These are phyloP conservation scores for Fukomys damarensis DNA, from an alignment of 2,113 vertebrate species.

Conservation along the genomic window DNA sequence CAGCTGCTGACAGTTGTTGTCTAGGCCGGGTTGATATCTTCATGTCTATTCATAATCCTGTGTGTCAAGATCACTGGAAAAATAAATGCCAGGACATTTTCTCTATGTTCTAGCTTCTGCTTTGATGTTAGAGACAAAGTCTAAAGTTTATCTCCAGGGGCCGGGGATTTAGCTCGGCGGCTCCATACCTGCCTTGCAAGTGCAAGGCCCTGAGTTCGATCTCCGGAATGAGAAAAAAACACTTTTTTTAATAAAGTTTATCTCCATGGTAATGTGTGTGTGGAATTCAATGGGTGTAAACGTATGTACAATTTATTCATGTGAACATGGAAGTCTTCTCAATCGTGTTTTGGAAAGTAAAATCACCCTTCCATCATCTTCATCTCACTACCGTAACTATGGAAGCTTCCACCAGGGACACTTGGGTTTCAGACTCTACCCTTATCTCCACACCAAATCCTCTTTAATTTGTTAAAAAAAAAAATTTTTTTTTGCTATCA, in stretches of 20 bases:
- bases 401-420: background rate
- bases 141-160: conserved; percentile 41
- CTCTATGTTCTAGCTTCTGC: background rate
- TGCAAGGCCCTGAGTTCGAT: too few relatives aligned
- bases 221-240: too few relatives aligned
- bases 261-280: background rate
- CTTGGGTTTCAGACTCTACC: background rate
- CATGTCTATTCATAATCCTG: conserved; percentile 60
- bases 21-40: conserved; percentile 55
- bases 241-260: conserved; percentile 10
- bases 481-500: conserved; percentile 46
- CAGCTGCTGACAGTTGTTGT: conserved; percentile 26
- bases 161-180: too few relatives aligned
- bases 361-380: background rate
- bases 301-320: conserved; percentile 10
- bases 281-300: conserved; percentile 56
- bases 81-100: conserved; percentile 55
- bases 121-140: conserved; percentile 61
- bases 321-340: background rate
- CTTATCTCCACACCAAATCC: conserved; percentile 27
- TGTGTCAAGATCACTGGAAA: conserved; percentile 68
- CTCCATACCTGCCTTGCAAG: too few relatives aligned
- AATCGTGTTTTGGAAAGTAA: background rate
- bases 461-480: background rate
- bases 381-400: background rate